Evolutionary conservation across 1,140 invertebrate genomes (phyloP).

Genomic region (Lordiphosa stackelbergi): DNA sequence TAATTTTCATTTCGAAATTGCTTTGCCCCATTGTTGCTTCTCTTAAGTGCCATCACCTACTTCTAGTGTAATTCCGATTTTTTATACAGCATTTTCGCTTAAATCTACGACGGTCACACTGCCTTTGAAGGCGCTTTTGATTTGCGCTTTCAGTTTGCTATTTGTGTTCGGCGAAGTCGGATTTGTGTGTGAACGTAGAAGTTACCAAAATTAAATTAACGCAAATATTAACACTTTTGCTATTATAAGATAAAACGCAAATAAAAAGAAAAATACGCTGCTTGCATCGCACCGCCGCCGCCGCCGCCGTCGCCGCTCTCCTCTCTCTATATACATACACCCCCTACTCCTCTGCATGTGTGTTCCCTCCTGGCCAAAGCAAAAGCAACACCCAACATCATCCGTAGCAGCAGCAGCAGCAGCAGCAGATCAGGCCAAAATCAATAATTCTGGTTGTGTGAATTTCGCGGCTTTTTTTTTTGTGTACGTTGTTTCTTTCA

Average conservation of each 20-base stretch:
- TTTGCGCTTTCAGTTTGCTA: constrained; percentile 21
- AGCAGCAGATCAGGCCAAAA: constrained; percentile 49
- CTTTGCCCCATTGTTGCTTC: constrained; percentile 1
- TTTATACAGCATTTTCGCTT: no score
- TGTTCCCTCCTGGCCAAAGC: constrained; percentile 28
- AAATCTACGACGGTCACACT: no score
- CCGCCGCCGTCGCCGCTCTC: constrained; percentile 20
- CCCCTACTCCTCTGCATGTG: constrained; percentile 3
- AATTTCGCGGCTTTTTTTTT: constrained; percentile 69
- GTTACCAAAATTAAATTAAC: constrained; percentile 22
- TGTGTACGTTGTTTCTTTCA: constrained; percentile 58
- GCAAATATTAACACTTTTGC: constrained; percentile 31
- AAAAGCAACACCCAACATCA: constrained; percentile 5
- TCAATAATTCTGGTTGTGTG: constrained; percentile 71
- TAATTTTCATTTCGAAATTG: no score
- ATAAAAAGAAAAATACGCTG: constrained; percentile 17
- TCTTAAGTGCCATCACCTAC: no score
- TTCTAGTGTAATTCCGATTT: no score
- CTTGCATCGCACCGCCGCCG: constrained; percentile 11
- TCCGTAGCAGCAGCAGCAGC: constrained; percentile 16
- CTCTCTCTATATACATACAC: not conserved
- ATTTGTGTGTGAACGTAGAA: constrained; percentile 31
- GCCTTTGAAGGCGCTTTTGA: no score
- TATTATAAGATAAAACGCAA: constrained; percentile 26
- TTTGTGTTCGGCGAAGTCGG: constrained; percentile 32